Conservation (phyloP, 2,797 vertebrate species). For the Sarcophilus harrisii region DNA sequence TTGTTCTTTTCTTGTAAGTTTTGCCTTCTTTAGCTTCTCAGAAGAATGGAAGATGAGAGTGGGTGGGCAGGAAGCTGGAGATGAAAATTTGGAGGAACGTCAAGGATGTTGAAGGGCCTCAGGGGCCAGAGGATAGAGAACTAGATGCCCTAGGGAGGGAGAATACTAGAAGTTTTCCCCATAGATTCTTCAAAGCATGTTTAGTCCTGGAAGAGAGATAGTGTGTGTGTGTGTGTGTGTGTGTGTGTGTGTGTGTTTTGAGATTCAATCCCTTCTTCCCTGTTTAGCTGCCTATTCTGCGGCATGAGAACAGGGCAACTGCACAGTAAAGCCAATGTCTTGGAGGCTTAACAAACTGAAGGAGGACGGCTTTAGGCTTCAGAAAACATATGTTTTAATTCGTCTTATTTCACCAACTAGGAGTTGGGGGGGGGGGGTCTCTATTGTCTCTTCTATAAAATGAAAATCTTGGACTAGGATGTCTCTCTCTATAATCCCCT, state of each 20-base stretch:
- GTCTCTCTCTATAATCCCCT: background rate
- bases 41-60: background rate
- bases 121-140: background rate
- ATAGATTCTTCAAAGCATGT: background rate
- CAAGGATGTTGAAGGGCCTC: background rate
- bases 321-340: background rate
- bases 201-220: background rate
- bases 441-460: background rate
- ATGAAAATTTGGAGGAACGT: background rate
- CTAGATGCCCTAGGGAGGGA: background rate
- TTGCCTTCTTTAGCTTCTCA: background rate
- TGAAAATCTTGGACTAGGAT: background rate
- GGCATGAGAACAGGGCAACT: background rate
- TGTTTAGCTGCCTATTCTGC: background rate
- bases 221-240: too few relatives aligned
- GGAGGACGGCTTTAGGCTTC: background rate
- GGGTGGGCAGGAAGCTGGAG: background rate
- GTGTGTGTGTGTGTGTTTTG: too few relatives aligned
- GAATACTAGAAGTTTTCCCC: background rate
- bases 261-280: background rate
- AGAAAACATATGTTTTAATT: background rate
- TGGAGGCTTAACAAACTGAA: background rate
- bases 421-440: background rate
- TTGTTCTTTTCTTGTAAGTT: background rate
- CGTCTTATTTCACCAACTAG: background rate